Conservation (phyloP, 2,888 invertebrate genomes). For the Heliconius sara region DNA sequence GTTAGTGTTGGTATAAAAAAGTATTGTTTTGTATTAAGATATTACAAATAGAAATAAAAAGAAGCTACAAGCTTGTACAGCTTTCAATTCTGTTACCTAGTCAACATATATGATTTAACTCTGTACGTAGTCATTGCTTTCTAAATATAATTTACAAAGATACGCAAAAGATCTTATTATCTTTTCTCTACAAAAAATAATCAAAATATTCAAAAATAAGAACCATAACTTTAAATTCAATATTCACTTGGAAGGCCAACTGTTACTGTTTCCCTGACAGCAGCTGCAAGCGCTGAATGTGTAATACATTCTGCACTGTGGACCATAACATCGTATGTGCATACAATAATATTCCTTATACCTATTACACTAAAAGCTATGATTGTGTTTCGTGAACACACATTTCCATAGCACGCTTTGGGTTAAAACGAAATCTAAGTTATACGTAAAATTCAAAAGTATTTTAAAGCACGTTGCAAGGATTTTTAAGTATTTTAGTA, state of each 20-base stretch:
- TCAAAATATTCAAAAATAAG: neutral
- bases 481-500: neutral
- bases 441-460: constrained; percentile 4
- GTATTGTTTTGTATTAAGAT: too few relatives aligned
- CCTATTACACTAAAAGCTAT: neutral
- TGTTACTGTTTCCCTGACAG: constrained; percentile 28
- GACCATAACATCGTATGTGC: neutral
- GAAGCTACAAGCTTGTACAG: too few relatives aligned
- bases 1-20: too few relatives aligned
- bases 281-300: constrained; percentile 42
- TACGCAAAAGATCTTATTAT: neutral
- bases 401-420: constrained; percentile 5
- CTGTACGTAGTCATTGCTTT: too few relatives aligned
- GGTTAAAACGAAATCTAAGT: constrained; percentile 15
- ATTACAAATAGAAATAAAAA: too few relatives aligned
- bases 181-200: neutral
- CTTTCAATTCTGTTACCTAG: too few relatives aligned
- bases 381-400: neutral
- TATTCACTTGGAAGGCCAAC: constrained; percentile 17
- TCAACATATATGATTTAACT: too few relatives aligned
- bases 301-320: constrained; percentile 34
- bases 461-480: neutral
- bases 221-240: constrained; percentile 11
- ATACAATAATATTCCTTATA: constrained; percentile 9
- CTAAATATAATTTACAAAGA: neutral